Evolutionary conservation across 2,888 invertebrate genomes (phyloP), one percentile per base, ranked within the genome.

Genomic region (Nomada goodeniana): DNA sequence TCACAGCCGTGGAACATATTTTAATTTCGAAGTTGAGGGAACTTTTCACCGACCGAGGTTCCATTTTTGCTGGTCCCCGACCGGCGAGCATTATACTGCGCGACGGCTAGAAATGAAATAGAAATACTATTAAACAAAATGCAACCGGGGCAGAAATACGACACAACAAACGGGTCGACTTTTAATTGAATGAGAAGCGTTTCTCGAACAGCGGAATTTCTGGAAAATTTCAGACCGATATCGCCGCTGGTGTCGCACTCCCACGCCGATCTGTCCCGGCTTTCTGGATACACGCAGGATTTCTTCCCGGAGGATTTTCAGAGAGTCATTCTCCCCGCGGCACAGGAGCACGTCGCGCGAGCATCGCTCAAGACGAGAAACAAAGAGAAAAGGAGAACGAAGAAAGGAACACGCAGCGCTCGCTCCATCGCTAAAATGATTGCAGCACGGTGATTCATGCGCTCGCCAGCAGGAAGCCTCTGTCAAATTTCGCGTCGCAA

Each of bases 401-500:
- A 36, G 36, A 36, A 76, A 63, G 63, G 50, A 76, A 44, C 70
- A 15, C 44, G 63, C 63, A 52, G 18, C n/a, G 53, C 42, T n/a
- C 57, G 65, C 18, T 55, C 26, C 72, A 59, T 68, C 63, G 68
- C 81, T 73, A 65, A 82, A 80, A 82, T 59, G 68, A 73, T 73
- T 69, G 73, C 73, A 47, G 18, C 20, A 36, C 80, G 64, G 63
- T 80, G 75, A 83, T 74, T 83, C 70, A 65, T 69, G 42, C n/a
- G 57, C 61, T 20, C 36, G 63, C 57, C 20, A 53, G 44, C 57
- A 60, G 44, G 23, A 57, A 65, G 52, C 71, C 59, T 36, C 63
- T 59, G 77, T 65, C 72, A 79, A 76, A 84, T 81, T 79, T 72
- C 81, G 52, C 55, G 13, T 2, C 47, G 82, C 77, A 86, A 84